phyloP scores from a whole-genome alignment of 2,888 invertebrate species.

The Conomelus anceps region DNA sequence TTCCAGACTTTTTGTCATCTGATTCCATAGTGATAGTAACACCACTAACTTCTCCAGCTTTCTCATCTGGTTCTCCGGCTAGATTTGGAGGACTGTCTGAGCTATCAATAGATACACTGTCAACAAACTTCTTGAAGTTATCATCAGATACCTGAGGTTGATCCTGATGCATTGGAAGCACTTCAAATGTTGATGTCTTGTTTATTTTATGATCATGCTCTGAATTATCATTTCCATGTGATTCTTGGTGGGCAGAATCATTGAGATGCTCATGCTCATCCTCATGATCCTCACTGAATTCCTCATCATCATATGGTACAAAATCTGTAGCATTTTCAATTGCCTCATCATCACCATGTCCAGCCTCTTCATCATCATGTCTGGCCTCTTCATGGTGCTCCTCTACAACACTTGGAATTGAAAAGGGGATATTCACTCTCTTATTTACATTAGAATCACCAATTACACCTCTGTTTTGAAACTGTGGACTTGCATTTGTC shows the following conservation, averaged over 20 bases:
- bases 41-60: conserved; percentile 14
- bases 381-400: not conserved
- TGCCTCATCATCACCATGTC: not conserved
- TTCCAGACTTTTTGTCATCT: conserved; percentile 24
- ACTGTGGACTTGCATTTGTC: not conserved
- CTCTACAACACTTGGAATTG: not conserved
- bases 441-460: not conserved
- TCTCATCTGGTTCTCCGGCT: conserved; percentile 22
- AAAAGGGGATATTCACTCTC: not conserved
- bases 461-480: not conserved
- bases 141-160: conserved; percentile 51
- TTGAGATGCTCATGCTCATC: not conserved
- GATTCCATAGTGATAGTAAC: conserved; percentile 33
- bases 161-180: conserved; percentile 51
- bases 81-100: conserved; percentile 41
- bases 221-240: not conserved
- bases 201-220: conserved; percentile 14
- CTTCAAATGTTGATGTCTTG: conserved; percentile 44
- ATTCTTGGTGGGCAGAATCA: not conserved
- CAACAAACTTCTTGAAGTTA: conserved; percentile 54
- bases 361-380: not conserved
- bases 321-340: not conserved
- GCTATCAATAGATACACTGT: conserved; percentile 52
- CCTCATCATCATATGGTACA: not conserved
- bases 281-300: not conserved